Base-by-base conservation (phyloP, 2,113 vertebrate species). In the Pomatorhinus ruficollis region DNA sequence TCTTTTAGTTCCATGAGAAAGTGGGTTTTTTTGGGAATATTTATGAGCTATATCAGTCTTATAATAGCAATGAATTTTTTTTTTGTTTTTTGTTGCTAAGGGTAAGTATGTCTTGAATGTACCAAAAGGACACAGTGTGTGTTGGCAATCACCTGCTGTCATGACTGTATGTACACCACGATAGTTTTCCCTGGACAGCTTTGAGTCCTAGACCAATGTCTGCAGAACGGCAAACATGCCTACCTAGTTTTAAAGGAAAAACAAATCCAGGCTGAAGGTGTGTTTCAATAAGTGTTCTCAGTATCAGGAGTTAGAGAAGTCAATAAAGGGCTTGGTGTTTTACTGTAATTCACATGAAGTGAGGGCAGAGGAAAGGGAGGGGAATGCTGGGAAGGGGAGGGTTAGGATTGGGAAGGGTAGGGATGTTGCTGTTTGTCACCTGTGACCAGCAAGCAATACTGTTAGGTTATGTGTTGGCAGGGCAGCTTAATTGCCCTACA, bases 121-220 rank as follows among this genome's bases (percentile, higher is more conserved):
- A 39, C 7, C 0, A 2, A 53, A 85, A 52, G 44, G 45, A 42
- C 2, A 0, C 12, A 54, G 31, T 2, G 0, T 39, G 13, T 61
- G 7, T 31, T 75, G 33, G 37, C 44, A 28, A 19, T 53, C 31
- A 63, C 57, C 33, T 76, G 39, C 42, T 75, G 31, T 37, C 50
- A 9, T 20, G 69, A 40, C 24, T 70, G 11, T 16, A 4, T 9
- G 6, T 33, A 12, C 45, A 23, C 39, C 15, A 2, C 28, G 7
- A 24, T 33, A 49, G 9, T 42, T 63, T 66, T 79, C 39, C 21
- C 21, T 27, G 31, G 39, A 52, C 12, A 56, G 7, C 42, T 91
- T 54, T 33, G n/a, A 83, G 40, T 39, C 45, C 35, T 52, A 35
- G 37, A n/a, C 23, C 0, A 0, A 15, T 64, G 11, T 31, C 81